Conservation (phyloP, 2,888 invertebrate genomes). For the Phengaris alcon region DNA sequence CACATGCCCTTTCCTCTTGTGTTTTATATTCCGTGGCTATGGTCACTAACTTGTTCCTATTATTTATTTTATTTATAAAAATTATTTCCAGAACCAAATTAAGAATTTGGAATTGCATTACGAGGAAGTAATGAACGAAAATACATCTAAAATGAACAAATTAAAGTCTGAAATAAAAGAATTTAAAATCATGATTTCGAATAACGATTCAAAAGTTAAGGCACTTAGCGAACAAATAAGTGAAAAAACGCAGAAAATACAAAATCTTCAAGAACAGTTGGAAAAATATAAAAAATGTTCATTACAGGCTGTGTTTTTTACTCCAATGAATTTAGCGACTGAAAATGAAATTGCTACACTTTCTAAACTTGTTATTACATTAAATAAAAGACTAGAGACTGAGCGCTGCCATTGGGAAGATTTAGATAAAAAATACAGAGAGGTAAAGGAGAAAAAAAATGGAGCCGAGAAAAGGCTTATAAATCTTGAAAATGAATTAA, state of each 20-base stretch:
- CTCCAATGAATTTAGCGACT: slow-evolving; percentile 76
- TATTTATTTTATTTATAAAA: no score
- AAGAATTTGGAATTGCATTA: slow-evolving; percentile 66
- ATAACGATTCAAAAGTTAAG: slow-evolving; percentile 73
- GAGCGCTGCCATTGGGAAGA: slow-evolving; percentile 81
- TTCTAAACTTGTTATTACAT: slow-evolving; percentile 76
- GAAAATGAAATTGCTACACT: slow-evolving; percentile 82
- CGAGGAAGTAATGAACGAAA: slow-evolving; percentile 73
- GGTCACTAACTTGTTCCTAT: no score
- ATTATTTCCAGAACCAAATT: slow-evolving; percentile 69
- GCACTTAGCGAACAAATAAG: slow-evolving; percentile 68
- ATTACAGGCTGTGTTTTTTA: slow-evolving; percentile 70
- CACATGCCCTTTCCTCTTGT: no score
- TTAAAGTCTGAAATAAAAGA: slow-evolving; percentile 64
- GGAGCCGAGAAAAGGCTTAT: slow-evolving; percentile 56
- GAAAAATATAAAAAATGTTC: slow-evolving; percentile 71
- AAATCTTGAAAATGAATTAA: slow-evolving; percentile 54
- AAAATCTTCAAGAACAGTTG: slow-evolving; percentile 67
- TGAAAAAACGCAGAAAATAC: slow-evolving; percentile 70
- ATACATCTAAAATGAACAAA: slow-evolving; percentile 71
- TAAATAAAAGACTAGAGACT: slow-evolving; percentile 78
- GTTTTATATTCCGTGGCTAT: no score
- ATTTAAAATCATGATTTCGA: slow-evolving; percentile 64
- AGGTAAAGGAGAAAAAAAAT: slow-evolving; percentile 75
- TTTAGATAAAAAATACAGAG: slow-evolving; percentile 76